Evolutionary conservation across 1,140 invertebrate genomes (phyloP).

Genomic region (Cydia fagiglandana): DNA sequence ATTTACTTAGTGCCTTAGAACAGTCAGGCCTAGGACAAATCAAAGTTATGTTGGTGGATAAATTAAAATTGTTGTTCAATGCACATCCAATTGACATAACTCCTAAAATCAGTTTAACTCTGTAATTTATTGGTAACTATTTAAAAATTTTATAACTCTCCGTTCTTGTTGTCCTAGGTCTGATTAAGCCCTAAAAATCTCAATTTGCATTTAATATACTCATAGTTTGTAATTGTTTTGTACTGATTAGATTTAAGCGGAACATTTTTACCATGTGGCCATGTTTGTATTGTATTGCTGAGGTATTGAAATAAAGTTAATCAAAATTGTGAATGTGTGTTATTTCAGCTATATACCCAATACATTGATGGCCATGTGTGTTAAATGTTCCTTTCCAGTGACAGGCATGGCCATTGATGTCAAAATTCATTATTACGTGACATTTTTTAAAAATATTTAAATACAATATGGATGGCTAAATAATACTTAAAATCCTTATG

Average conservation of each 20-base stretch:
- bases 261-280: constrained; percentile 64
- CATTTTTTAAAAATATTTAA: no score
- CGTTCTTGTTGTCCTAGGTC: background rate
- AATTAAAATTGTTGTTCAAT: no score
- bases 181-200: constrained; percentile 40
- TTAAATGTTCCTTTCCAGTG: constrained; percentile 36
- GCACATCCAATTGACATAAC: background rate
- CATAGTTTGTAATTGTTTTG: constrained; percentile 47
- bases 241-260: constrained; percentile 39
- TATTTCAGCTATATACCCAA: constrained; percentile 57
- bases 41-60: background rate
- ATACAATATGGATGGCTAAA: no score
- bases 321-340: constrained; percentile 59
- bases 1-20: constrained; percentile 22
- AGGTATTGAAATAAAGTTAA: constrained; percentile 65
- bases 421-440: background rate
- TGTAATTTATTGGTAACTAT: background rate
- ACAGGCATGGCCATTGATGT: constrained; percentile 66
- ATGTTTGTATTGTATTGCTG: constrained; percentile 67
- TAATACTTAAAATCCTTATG: no score
- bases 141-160: background rate
- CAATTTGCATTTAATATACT: constrained; percentile 44
- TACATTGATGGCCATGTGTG: constrained; percentile 74
- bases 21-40: background rate
- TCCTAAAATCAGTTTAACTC: background rate